Evolutionary conservation across 2,888 invertebrate species (phyloP).

Genomic region (Dermolepida albohirtum): DNA sequence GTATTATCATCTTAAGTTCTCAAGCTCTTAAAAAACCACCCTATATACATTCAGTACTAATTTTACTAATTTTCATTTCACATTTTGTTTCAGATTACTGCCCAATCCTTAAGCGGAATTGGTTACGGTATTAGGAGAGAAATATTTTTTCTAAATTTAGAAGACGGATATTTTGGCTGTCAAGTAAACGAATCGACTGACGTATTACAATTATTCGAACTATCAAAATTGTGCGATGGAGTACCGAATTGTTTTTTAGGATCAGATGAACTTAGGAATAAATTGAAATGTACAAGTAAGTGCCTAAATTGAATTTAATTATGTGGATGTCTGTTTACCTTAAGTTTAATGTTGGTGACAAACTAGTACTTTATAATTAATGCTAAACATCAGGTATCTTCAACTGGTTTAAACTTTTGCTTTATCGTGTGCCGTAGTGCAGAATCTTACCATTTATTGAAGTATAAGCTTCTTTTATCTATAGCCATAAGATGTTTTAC

Average conservation of each 20-base stretch:
- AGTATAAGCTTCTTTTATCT: too few species aligned
- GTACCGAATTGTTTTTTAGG: conserved; percentile 90
- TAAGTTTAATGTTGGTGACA: too few species aligned
- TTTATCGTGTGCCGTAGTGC: too few species aligned
- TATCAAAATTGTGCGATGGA: conserved; percentile 94
- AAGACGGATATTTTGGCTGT: conserved; percentile 97
- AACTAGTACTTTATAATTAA: too few species aligned
- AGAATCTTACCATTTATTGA: too few species aligned
- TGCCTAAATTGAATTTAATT: background rate
- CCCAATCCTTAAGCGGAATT: conserved; percentile 84
- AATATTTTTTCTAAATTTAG: conserved; percentile 96
- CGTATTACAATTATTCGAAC: conserved; percentile 93
- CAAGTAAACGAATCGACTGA: conserved; percentile 97
- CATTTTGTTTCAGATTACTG: conserved; percentile 70
- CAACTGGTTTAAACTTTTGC: too few species aligned
- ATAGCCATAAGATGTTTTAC: too few species aligned
- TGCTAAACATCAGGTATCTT: too few species aligned
- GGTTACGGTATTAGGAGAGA: conserved; percentile 88
- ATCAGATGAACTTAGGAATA: conserved; percentile 89
- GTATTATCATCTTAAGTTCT: too few species aligned
- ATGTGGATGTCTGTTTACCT: too few species aligned
- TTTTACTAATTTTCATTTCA: conserved; percentile 47
- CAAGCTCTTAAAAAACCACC: too few species aligned
- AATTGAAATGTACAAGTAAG: conserved; percentile 95
- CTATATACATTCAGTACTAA: too few species aligned